Conservation (phyloP, 30 jellyfish, hydroid and myxozoan species). For the Aurelia aurita region DNA sequence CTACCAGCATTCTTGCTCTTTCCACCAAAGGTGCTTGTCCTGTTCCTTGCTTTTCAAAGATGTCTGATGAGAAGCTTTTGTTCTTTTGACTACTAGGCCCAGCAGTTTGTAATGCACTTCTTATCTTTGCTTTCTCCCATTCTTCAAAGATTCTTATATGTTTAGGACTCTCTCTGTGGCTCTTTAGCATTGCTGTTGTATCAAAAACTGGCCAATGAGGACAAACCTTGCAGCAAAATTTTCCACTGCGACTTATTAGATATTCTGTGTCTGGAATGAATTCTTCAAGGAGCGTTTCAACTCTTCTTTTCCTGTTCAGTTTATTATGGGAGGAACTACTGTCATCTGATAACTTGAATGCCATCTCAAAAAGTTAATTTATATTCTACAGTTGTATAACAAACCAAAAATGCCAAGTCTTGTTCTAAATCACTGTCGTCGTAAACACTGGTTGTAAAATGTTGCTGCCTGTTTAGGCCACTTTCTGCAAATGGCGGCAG, state of each 20-base stretch:
- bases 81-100: not conserved
- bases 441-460: no score
- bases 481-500: no score
- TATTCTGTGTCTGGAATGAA: constrained; percentile 27
- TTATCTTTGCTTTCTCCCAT: constrained; percentile 51
- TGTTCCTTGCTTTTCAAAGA: not conserved
- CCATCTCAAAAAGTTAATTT: constrained; percentile 12
- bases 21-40: not conserved
- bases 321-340: constrained; percentile 22
- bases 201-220: constrained; percentile 89
- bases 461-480: no score
- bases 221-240: constrained; percentile 73
- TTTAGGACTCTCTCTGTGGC: constrained; percentile 55
- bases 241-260: constrained; percentile 59
- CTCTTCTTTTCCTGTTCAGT: constrained; percentile 34
- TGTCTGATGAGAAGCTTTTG: not conserved
- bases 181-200: constrained; percentile 46
- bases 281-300: constrained; percentile 36
- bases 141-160: constrained; percentile 41
- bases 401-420: no score
- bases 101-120: not conserved
- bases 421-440: no score
- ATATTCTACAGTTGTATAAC: no score
- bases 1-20: not conserved
- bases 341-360: constrained; percentile 70